phyloP scores from a whole-genome alignment of 2,797 vertebrate species.

The Rhynchotus rufescens region DNA sequence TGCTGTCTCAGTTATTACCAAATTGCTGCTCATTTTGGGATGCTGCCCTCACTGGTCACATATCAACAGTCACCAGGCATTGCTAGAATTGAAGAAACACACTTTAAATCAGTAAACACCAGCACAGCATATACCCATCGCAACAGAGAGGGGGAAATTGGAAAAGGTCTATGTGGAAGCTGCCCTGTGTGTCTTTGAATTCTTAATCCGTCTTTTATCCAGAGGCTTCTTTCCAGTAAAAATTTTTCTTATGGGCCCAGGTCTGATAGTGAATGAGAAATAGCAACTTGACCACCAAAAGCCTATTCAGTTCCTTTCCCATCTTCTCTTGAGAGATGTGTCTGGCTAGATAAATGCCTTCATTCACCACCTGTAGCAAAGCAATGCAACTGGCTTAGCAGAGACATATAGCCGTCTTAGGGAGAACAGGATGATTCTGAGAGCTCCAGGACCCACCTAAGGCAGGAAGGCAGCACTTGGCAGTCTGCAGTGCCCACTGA shows the following conservation, averaged over 20 bases:
- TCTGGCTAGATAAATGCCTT: background rate
- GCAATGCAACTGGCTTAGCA: background rate
- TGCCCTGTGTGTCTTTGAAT: background rate
- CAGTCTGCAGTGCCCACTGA: background rate
- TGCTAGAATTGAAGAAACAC: background rate
- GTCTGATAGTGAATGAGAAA: background rate
- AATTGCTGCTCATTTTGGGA: background rate
- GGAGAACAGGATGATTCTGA: background rate
- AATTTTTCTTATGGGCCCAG: background rate
- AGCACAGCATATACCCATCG: background rate
- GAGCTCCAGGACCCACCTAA: background rate
- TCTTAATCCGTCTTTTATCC: background rate
- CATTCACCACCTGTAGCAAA: background rate
- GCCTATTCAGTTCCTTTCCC: background rate
- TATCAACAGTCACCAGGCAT: background rate
- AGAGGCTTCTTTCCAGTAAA: background rate
- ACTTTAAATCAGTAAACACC: background rate
- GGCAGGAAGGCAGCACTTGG: background rate
- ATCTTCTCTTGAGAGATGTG: background rate
- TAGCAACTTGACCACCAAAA: background rate
- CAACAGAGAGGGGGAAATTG: background rate
- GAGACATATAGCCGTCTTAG: background rate
- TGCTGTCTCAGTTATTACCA: fast-evolving
- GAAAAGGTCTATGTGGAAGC: background rate
- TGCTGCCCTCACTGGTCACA: background rate